phyloP scores from a whole-genome alignment of 23 tunicate genomes.

The Corella eumyota region DNA sequence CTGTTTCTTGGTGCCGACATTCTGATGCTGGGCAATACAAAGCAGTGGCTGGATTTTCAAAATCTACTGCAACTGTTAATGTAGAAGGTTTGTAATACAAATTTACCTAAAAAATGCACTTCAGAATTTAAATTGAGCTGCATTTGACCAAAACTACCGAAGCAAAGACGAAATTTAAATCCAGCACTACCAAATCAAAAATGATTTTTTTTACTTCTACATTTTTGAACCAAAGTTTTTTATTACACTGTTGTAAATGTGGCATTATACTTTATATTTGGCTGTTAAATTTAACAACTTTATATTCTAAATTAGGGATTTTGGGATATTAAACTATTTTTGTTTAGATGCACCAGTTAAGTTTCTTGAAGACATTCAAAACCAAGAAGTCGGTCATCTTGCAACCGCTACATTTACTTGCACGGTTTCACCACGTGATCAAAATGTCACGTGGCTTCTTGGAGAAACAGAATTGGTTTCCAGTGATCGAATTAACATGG shows the following conservation, averaged over 20 bases:
- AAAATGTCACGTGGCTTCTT: conserved; percentile 45
- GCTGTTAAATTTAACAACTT: too few species aligned
- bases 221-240: too few species aligned
- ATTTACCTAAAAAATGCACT: too few species aligned
- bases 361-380: conserved; percentile 43
- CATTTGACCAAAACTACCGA: too few species aligned
- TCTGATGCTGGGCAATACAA: conserved; percentile 58
- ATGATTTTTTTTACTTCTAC: too few species aligned
- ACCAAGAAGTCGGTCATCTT: conserved; percentile 41
- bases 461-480: conserved; percentile 20
- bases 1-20: conserved; percentile 38
- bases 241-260: too few species aligned
- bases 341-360: conserved; percentile 39
- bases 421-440: conserved; percentile 66
- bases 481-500: conserved; percentile 21
- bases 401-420: conserved; percentile 63
- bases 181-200: too few species aligned
- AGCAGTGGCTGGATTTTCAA: conserved; percentile 55
- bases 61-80: conserved; percentile 35
- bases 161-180: too few species aligned
- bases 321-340: neutral
- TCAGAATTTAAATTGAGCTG: too few species aligned
- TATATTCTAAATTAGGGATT: too few species aligned
- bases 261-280: too few species aligned
- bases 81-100: conserved; percentile 59